Evolutionary conservation across 2,113 vertebrate species (phyloP), one percentile per base, ranked within the genome.

Genomic region (Lonchura striata): DNA sequence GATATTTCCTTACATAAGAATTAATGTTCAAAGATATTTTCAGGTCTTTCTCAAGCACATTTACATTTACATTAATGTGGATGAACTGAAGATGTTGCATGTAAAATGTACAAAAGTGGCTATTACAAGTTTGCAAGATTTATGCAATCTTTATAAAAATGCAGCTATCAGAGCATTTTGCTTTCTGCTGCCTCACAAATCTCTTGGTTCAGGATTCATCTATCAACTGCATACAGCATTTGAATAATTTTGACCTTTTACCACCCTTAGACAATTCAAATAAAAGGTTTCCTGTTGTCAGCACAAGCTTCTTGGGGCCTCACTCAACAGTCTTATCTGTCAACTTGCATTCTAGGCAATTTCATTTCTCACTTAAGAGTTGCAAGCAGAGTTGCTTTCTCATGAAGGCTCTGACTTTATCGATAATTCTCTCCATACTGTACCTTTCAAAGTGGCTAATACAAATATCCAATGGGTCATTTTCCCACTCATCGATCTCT

Each of bases 181-280:
- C 88, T 95, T 93, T 72, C 86, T 88, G 75, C 88, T 96, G 76
- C 96, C 82, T 97, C 82, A 85, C 54, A 30, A 82, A 70, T 94
- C 65, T 92, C 20, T 89, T 94, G 42, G 47, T 74, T 96, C 65
- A 64, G 50, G 30, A 92, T 96, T 96, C 95, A 59, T 82, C 60
- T 79, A 78, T 64, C 44, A 37, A 60, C 69, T 95, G 81, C 54
- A 91, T 85, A 86, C 39, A 54, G 44, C 72, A 94, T 96, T 82
- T 94, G 94, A 96, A 94, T 96, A 94, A 93, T 94, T 95, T 68
- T 97, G 91, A 97, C 95, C 96, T 97, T 97, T 97, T 71, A 54
- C 50, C 10, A 87, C 33, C 86, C 86, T 93, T 31, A 86, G 80
- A 96, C 94, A 84, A 96, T 74, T 95, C 86, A 94, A 92, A 95